Evolutionary conservation across 92 coral and sea anemone species (phyloP), one percentile per base, ranked within the genome.

Genomic region (Plumapathes pennacea): DNA sequence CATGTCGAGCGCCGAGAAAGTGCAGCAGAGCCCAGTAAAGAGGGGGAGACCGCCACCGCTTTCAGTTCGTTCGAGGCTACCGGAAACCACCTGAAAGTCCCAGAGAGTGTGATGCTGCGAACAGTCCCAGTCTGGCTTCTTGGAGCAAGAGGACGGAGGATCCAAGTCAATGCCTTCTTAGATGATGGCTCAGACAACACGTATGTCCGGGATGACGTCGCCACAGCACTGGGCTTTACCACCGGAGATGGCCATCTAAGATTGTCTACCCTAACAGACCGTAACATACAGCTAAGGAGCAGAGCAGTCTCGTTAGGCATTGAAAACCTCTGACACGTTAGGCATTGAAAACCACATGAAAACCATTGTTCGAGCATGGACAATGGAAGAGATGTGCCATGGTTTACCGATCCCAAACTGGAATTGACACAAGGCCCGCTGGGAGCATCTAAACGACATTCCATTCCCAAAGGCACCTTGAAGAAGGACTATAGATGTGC

Each of bases 111-210:
- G 36, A 11, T 48, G 17, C 15, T 70, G 41, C 32, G 51, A 21
- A 70, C 69, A 10, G 60, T 58, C 12, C 69, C 69, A 4, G 69
- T 60, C 18, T 71, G 69, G 69, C 49, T 59, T 22, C n/a, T 26
- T 3, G 60, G 60, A 15, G 46, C 27, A 38, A 69, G 26, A 25
- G 60, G 69, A 10, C 54, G 25, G 30, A 38, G 26, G 22, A 48
- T 71, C 59, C 26, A 61, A 19, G 71, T 72, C 23, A 72, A 62
- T 26, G 80, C 80, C 46, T 57, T 70, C 28, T 26, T 70, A 12
- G 77, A 70, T 24, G 68, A 57, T 26, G 77, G 68, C 11, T 44
- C 68, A 58, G 77, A 57, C 38, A 44, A 57, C 10, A 57, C 53
- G 25, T 70, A 70, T 38, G 33, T 70, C 15, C 28, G 50, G 19